phyloP scores from a whole-genome alignment of 1,140 invertebrate genomes.

The Atopsyche davidsoni region DNA sequence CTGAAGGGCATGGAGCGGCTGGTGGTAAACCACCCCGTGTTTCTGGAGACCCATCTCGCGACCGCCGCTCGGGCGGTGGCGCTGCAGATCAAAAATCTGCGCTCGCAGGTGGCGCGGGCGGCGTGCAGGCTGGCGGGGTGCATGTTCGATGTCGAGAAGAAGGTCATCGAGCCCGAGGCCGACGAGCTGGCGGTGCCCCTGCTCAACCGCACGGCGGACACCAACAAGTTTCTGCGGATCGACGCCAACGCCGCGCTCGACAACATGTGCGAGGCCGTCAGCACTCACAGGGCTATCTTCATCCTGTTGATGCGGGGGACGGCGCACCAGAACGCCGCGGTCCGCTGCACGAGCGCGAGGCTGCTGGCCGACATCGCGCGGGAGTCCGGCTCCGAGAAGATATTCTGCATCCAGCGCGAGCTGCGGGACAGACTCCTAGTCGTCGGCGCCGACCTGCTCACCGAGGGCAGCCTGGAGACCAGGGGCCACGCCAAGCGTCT shows the following conservation, averaged over 20 bases:
- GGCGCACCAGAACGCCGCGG: constrained; percentile 79
- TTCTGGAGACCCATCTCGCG: constrained; percentile 54
- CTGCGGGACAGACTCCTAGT: constrained; percentile 73
- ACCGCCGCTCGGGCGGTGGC: constrained; percentile 63
- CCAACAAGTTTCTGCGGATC: constrained; percentile 83
- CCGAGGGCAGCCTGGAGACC: constrained; percentile 81
- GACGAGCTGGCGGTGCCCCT: constrained; percentile 77
- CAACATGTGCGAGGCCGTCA: constrained; percentile 66
- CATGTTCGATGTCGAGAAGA: constrained; percentile 65
- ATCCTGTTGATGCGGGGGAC: constrained; percentile 50
- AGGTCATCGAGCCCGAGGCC: constrained; percentile 75
- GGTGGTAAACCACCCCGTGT: constrained; percentile 63
- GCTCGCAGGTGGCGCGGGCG: constrained; percentile 83
- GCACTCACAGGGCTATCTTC: constrained; percentile 39
- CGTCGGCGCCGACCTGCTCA: constrained; percentile 72
- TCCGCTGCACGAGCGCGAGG: constrained; percentile 72
- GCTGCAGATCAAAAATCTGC: constrained; percentile 75
- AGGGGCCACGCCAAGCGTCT: constrained; percentile 66
- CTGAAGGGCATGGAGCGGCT: constrained; percentile 68
- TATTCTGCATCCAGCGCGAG: constrained; percentile 69
- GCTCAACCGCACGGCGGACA: constrained; percentile 83
- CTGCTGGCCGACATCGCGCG: constrained; percentile 66
- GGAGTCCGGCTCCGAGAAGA: constrained; percentile 65
- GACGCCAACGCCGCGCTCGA: constrained; percentile 80
- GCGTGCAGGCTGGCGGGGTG: constrained; percentile 75